Conservation (phyloP, 1,140 invertebrate species). For the Drosophila rhopaloa region DNA sequence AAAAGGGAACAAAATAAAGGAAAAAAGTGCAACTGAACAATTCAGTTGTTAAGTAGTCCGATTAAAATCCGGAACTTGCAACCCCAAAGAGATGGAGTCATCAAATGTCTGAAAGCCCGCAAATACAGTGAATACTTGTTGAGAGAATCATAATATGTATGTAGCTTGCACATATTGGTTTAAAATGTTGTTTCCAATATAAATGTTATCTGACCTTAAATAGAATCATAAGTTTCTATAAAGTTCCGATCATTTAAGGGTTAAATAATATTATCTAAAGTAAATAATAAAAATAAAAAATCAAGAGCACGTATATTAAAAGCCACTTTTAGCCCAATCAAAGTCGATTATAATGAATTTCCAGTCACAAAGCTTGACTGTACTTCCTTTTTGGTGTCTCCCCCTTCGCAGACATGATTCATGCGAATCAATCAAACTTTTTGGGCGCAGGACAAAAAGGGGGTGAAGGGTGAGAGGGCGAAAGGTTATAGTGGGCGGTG, state of each 20-base stretch:
- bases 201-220: too few species aligned
- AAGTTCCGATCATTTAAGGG: too few species aligned
- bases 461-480: not conserved
- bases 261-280: too few species aligned
- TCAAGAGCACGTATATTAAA: too few species aligned
- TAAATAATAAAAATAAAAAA: too few species aligned
- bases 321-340: too few species aligned
- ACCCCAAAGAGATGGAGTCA: conserved; percentile 38
- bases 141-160: not conserved
- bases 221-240: too few species aligned
- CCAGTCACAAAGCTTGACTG: conserved; percentile 2
- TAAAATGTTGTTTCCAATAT: too few species aligned
- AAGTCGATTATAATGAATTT: too few species aligned
- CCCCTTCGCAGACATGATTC: conserved; percentile 49
- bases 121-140: not conserved
- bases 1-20: conserved; percentile 3
- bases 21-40: conserved; percentile 41
- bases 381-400: conserved; percentile 37
- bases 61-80: conserved; percentile 34
- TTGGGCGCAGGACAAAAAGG: conserved; percentile 35
- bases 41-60: conserved; percentile 34
- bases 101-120: conserved; percentile 9
- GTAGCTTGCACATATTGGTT: too few species aligned
- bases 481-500: conserved; percentile 9
- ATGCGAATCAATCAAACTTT: conserved; percentile 76